Conservation (phyloP, 2,113 vertebrate species). For the Brienomyrus brachyistius region DNA sequence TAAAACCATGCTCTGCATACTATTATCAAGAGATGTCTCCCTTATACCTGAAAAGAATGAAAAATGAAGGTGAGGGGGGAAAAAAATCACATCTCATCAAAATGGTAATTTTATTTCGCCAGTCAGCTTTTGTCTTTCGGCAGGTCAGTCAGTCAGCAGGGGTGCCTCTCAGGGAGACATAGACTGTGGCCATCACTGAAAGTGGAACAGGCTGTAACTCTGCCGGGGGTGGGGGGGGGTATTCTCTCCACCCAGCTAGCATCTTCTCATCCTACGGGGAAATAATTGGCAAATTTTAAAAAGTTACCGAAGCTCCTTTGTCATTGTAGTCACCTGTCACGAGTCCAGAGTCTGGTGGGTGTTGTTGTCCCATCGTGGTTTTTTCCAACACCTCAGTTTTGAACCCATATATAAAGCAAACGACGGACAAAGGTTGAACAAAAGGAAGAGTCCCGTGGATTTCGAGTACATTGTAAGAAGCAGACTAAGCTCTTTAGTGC, state of each 20-base stretch:
- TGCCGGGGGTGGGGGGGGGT: background rate
- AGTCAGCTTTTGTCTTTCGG: background rate
- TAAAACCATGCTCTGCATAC: background rate
- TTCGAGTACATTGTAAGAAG: background rate
- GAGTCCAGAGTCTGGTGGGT: background rate
- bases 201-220: background rate
- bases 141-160: background rate
- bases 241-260: background rate
- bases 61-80: background rate
- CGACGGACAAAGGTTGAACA: background rate
- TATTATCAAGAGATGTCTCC: background rate
- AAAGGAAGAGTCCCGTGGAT: background rate
- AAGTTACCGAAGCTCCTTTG: background rate
- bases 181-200: background rate
- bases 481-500: conserved; percentile 26
- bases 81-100: background rate
- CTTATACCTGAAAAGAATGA: background rate
- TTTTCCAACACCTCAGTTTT: background rate
- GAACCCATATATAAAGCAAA: background rate
- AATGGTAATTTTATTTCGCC: background rate
- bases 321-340: background rate
- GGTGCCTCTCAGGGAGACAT: background rate
- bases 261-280: background rate
- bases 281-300: background rate
- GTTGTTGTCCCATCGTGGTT: background rate